phyloP scores from a whole-genome alignment of 2,113 vertebrate species.

The Atractosteus spatula region DNA sequence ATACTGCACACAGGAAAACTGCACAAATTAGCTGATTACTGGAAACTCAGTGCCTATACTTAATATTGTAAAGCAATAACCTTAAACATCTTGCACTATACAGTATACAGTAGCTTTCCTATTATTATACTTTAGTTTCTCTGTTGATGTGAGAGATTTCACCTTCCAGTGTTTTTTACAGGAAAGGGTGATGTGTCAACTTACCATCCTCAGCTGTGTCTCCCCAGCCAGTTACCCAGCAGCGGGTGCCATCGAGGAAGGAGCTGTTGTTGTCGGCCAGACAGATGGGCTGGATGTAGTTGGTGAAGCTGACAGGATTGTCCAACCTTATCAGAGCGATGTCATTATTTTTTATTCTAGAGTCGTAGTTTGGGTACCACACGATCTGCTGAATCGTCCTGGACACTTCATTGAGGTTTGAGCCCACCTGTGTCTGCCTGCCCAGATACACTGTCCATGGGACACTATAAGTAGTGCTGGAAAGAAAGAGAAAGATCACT shows the following conservation, averaged over 20 bases:
- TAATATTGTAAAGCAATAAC: no score
- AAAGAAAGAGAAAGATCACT: no score
- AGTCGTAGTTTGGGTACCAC: conserved; percentile 29
- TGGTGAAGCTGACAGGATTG: conserved; percentile 20
- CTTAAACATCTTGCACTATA: no score
- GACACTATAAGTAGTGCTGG: no score
- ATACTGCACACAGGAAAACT: no score
- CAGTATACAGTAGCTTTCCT: no score
- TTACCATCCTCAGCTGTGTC: conserved; percentile 5
- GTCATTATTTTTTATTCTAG: conserved; percentile 46
- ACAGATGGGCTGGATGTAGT: conserved; percentile 52
- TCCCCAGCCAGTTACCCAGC: conserved; percentile 63
- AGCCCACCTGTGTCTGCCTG: background rate
- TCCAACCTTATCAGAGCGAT: conserved; percentile 48
- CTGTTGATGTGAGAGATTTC: no score
- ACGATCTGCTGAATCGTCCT: background rate
- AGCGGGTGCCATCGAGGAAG: conserved; percentile 50
- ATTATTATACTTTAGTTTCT: no score
- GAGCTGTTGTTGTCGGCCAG: conserved; percentile 40
- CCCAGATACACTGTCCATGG: no score
- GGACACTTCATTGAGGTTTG: background rate
- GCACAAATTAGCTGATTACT: no score
- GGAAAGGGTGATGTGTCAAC: background rate
- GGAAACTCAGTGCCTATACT: no score
- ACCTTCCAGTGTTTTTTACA: no score